Base-by-base conservation (phyloP, 2,888 invertebrate species). In the Chaetoderma sp. region DNA sequence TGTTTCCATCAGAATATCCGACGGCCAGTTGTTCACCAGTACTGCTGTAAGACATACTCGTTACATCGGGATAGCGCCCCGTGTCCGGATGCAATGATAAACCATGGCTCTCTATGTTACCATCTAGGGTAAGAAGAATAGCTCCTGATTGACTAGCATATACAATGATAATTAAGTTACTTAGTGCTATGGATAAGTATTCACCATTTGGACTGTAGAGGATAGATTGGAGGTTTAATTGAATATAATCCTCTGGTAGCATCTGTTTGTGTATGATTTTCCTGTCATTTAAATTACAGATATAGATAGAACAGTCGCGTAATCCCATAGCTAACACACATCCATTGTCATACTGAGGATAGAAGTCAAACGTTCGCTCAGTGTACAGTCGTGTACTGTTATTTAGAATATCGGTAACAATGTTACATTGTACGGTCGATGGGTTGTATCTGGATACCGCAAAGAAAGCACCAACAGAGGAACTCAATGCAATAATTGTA, bases 281-380 rank as follows among this genome's bases (percentile, higher is more conserved):
- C 30, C 65, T 65, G 0, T 58, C 63, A 21, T 70, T 65, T 16
- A 71, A 60, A 32, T 75, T 72, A 27, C 77, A 32, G 4, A 77
- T 69, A 56, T 70, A 66, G 5, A 82, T n/a, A 13, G 58, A 30
- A 4, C 70, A 61, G 23, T 76, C 68, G 16, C 63, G 67, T 13
- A 74, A 57, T n/a, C 73, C 81, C 8, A 80, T 72, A 6, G 78
- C 75, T 42, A 81, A 50, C 8, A 72, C 44, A 8, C 68, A n/a
- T n/a, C n/a, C 57, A 36, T 76, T 69, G 23, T 63, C 65, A 36
- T 66, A 78, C 27, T 73, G 57, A 2, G 79, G 79, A 58, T 80
- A 71, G 67, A 74, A 81, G 60, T 81, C 82, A 74, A 76, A 82
- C 8, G 78, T 67, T 23, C 70, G 63, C 2, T 74, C 71, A 58